Base-by-base conservation (phyloP, 2,888 invertebrate genomes). In the Onchidella celtica region DNA sequence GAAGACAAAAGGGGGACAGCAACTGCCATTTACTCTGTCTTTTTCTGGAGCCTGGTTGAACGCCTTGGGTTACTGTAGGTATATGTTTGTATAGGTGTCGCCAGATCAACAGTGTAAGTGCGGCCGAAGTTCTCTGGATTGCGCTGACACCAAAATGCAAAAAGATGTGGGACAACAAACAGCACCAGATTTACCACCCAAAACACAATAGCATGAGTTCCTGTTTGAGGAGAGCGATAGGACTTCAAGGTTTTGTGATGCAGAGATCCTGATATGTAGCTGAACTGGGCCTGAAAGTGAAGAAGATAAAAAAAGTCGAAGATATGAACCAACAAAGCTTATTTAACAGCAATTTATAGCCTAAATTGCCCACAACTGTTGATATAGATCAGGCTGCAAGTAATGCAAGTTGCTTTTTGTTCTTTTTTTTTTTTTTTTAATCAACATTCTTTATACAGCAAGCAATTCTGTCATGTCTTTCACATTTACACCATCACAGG, bases 151-250 rank as follows among this genome's bases (percentile, higher is more conserved):
- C 87, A 78, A 72, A 79, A 85, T 47, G 87, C 88, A 55, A 89
- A 83, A 32, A 89, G 63, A 77, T 89, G 89, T 0, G 89, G 89
- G 3, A 89, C 74, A 14, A 89, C 17, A 2, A 89, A 83, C 61
- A 89, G 74, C n/a, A 66, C 11, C 9, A 85, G 61, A 57, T 89
- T 89, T 73, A 89, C 78, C 21, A 77, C 24, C 87, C 86, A 87
- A 79, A 88, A 89, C 4, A 83, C 34, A 4, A 80, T 32, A n/a
- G 84, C 82, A 9, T 83, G 70, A 1, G 55, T 65, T 9, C 79
- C 70, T 36, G 78, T 66, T 36, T 72, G 78, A 0, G 88, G 88
- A 2, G 88, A 84, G 3, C 85, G 85, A 29, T 79, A 76, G 24
- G 73, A 59, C n/a, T 81, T 85, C 4, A 86, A 83, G 21, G 89